Evolutionary conservation across 1,140 invertebrate species (phyloP).

Genomic region (Pomacea maculata): DNA sequence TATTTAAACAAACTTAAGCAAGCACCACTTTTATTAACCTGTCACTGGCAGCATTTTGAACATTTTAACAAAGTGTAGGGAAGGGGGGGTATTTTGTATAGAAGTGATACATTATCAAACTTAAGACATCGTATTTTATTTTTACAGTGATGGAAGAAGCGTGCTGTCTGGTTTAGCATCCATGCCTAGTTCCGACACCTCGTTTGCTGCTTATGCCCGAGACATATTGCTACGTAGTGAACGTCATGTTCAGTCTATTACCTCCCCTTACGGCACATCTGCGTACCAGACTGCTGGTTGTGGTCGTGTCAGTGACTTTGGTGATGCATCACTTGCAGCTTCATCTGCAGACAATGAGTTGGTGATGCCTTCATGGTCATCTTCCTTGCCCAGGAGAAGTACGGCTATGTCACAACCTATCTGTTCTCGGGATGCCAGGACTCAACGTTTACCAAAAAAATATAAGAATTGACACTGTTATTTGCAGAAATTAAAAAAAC

Average conservation of each 20-base stretch:
- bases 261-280: not conserved
- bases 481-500: too few species aligned
- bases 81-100: too few species aligned
- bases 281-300: conserved; percentile 5
- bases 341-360: conserved; percentile 18
- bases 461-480: conserved; percentile 4
- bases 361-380: conserved; percentile 16
- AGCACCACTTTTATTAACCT: not conserved
- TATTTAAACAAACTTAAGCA: not conserved
- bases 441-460: conserved; percentile 21
- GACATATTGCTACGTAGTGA: conserved; percentile 32
- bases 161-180: not conserved
- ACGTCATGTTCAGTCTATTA: conserved; percentile 15
- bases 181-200: conserved; percentile 1
- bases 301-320: not conserved
- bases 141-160: not conserved
- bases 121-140: not conserved
- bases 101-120: too few species aligned
- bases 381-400: conserved; percentile 4
- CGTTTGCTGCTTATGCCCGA: conserved; percentile 28
- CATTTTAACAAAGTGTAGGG: too few species aligned
- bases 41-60: not conserved
- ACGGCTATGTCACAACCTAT: conserved; percentile 26
- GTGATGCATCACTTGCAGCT: not conserved
- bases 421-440: conserved; percentile 32